phyloP scores from a whole-genome alignment of 2,797 vertebrate species.

The Glyptemys insculpta region DNA sequence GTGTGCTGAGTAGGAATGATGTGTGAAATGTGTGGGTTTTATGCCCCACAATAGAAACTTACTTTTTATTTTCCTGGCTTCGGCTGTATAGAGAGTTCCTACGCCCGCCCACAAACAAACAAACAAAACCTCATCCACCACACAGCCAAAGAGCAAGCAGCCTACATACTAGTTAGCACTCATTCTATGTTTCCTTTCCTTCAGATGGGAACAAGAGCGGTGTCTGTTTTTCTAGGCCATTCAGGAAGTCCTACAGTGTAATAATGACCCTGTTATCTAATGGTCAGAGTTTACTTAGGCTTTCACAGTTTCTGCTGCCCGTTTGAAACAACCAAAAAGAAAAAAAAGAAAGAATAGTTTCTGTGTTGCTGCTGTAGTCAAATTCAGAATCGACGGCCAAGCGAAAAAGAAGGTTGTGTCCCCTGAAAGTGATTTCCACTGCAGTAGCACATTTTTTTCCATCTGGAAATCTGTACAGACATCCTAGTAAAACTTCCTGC shows the following conservation, averaged over 20 bases:
- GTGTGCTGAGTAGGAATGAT: not conserved
- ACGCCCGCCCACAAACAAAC: not conserved
- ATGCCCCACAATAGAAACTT: not conserved
- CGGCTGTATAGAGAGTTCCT: not conserved
- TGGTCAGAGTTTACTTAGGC: slow-evolving; percentile 81
- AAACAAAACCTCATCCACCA: not conserved
- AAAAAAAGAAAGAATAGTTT: not conserved
- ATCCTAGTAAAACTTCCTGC: not conserved
- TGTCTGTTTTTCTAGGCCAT: slow-evolving; percentile 77
- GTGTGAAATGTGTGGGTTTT: not conserved
- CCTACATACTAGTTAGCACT: slow-evolving; percentile 2
- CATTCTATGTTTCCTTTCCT: slow-evolving; percentile 45
- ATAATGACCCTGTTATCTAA: slow-evolving; percentile 83
- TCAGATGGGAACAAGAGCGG: slow-evolving; percentile 67
- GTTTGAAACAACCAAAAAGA: slow-evolving; percentile 51
- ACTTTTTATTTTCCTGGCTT: slow-evolving; percentile 20
- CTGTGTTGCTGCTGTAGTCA: not conserved
- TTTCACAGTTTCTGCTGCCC: slow-evolving; percentile 75
- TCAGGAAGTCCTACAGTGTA: slow-evolving; percentile 84
- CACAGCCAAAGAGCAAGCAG: not conserved
- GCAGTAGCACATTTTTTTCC: slow-evolving; percentile 45
- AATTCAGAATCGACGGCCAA: slow-evolving; percentile 13
- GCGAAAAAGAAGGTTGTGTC: slow-evolving; percentile 20
- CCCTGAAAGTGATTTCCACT: slow-evolving; percentile 52
- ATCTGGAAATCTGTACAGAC: slow-evolving; percentile 14